Conservation (phyloP, 1,140 invertebrate species). For the Macrobrachium rosenbergii region DNA sequence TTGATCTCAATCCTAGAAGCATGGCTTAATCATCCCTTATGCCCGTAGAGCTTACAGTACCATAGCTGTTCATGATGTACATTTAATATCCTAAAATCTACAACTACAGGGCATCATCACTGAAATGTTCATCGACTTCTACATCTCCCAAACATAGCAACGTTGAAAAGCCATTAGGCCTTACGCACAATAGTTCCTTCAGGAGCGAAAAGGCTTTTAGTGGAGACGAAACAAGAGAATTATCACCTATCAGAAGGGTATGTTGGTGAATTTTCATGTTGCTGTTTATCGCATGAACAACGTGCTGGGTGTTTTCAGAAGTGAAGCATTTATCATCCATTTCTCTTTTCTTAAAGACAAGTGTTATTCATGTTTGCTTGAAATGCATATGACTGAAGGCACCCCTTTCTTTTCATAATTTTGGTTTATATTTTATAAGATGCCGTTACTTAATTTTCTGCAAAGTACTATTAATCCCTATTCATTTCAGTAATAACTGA, state of each 20-base stretch:
- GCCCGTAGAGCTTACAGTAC: too few relatives aligned
- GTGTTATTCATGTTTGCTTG: too few relatives aligned
- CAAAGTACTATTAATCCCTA: too few relatives aligned
- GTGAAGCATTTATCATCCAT: too few relatives aligned
- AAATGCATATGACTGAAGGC: not conserved
- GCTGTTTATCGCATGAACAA: too few relatives aligned
- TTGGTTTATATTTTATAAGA: not conserved
- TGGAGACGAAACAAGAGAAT: not conserved
- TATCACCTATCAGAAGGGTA: constrained; percentile 36
- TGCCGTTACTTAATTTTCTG: too few relatives aligned
- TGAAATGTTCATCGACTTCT: constrained; percentile 39
- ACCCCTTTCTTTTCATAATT: not conserved
- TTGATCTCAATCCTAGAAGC: too few relatives aligned
- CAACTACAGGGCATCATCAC: constrained; percentile 38
- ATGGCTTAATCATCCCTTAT: too few relatives aligned
- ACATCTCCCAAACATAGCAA: constrained; percentile 51
- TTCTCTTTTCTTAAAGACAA: too few relatives aligned
- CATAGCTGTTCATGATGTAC: too few relatives aligned
- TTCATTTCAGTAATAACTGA: too few relatives aligned
- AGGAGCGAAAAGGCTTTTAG: not conserved
- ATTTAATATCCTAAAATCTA: not conserved
- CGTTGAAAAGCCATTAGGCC: constrained; percentile 11
- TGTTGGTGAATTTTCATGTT: not conserved
- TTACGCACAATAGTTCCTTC: constrained; percentile 4
- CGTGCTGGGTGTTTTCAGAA: too few relatives aligned